These are phyloP conservation scores for Sebastiscus tertius DNA, from an alignment of 2,797 vertebrate species.

Conservation along the genomic window DNA sequence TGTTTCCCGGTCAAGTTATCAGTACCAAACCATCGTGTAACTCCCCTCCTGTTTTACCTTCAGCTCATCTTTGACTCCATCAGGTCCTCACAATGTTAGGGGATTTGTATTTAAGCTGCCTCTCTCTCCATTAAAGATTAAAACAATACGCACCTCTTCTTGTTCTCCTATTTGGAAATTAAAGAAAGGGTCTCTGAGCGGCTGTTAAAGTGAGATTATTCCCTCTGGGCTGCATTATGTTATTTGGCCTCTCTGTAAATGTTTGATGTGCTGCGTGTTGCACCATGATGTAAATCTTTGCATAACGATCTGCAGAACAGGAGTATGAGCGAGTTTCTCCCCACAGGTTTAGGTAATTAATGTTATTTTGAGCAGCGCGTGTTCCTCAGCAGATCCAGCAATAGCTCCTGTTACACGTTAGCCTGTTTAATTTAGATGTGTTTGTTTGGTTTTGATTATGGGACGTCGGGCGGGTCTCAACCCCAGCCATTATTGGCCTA, in stretches of 20 bases:
- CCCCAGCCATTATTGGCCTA: conserved; percentile 14
- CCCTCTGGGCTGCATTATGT: neutral
- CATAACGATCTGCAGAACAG: conserved; percentile 4
- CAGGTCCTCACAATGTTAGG: neutral
- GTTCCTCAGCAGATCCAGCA: conserved; percentile 6
- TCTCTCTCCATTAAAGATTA: neutral
- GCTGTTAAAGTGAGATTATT: conserved; percentile 34
- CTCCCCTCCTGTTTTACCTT: conserved; percentile 29
- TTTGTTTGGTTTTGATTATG: conserved; percentile 61
- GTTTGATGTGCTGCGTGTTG: conserved; percentile 12
- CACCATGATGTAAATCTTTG: conserved; percentile 14
- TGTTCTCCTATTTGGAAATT: neutral
- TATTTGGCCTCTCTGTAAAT: conserved; percentile 13
- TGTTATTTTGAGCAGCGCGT: conserved; percentile 21
- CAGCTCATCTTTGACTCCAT: conserved; percentile 13
- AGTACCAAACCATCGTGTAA: conserved; percentile 16
- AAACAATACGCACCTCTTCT: neutral
- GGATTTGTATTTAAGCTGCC: neutral
- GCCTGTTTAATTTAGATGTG: conserved; percentile 34
- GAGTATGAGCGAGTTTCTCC: neutral
- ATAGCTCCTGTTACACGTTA: conserved; percentile 37
- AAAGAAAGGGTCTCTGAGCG: conserved; percentile 12
- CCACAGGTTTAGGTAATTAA: conserved; percentile 14
- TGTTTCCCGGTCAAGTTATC: conserved; percentile 55
- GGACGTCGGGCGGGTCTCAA: conserved; percentile 1